Conservation (phyloP, 2,888 invertebrate genomes). For the Chymomyza caudatula region DNA sequence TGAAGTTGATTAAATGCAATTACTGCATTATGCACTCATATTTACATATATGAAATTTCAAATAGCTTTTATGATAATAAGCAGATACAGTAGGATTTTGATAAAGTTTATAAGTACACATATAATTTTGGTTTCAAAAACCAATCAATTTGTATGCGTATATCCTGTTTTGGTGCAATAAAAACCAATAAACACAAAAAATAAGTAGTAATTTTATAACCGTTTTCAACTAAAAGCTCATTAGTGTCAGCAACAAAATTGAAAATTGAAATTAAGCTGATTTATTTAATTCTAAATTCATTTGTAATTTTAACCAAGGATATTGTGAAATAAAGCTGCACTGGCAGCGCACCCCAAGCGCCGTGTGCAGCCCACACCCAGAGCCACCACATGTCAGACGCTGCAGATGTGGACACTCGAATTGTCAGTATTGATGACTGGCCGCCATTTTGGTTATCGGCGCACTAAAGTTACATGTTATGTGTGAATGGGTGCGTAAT, state of each 20-base stretch:
- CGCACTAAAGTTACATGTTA: background rate
- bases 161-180: background rate
- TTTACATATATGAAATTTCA: too few relatives aligned
- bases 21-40: too few relatives aligned
- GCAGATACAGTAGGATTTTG: too few relatives aligned
- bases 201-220: background rate
- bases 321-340: background rate
- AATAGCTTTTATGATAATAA: too few relatives aligned
- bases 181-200: background rate
- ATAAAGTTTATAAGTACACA: too few relatives aligned
- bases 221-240: background rate
- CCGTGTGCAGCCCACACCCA: too few relatives aligned
- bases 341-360: too few relatives aligned
- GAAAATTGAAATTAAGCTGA: slow-evolving; percentile 16
- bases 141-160: too few relatives aligned
- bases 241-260: slow-evolving; percentile 1
- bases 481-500: background rate
- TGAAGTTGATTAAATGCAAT: too few relatives aligned
- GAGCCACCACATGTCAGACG: background rate
- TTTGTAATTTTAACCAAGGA: background rate
- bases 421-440: background rate
- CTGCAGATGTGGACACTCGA: background rate
- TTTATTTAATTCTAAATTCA: slow-evolving; percentile 18
- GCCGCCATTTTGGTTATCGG: background rate
- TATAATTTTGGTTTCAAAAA: too few relatives aligned